Percentiles rank a stretch among this genome's conserved stretches.
Conservation (phyloP, 2,888 invertebrate species). For the Andrena dorsata region DNA sequence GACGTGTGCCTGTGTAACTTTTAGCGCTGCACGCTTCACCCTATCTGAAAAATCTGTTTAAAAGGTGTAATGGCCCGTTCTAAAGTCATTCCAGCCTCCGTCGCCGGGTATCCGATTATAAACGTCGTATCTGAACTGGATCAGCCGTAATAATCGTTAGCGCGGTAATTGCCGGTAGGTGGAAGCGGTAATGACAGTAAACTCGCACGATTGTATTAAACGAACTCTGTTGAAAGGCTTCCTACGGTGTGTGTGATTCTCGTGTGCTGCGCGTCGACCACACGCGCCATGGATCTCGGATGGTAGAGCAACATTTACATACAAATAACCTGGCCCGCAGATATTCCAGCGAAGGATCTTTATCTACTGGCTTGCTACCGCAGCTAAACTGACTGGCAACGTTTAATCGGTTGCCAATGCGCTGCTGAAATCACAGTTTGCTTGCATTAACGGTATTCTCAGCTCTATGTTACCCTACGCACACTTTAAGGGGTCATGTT, state of each 20-base stretch:
- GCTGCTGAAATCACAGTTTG: conserved; percentile 17
- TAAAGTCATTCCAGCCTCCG: conserved; percentile 40
- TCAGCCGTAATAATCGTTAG: conserved; percentile 69
- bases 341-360: conserved; percentile 72
- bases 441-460: background rate
- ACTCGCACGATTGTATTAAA: conserved; percentile 73
- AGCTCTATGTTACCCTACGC: background rate
- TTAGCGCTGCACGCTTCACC: conserved; percentile 8
- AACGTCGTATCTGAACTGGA: conserved; percentile 58
- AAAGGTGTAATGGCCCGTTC: conserved; percentile 26
- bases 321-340: conserved; percentile 77
- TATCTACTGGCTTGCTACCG: conserved; percentile 61
- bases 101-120: conserved; percentile 46
- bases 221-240: conserved; percentile 64
- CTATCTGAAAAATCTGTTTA: conserved; percentile 59
- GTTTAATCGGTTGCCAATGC: conserved; percentile 44
- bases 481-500: too few species aligned
- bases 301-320: conserved; percentile 76
- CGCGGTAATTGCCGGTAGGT: conserved; percentile 61
- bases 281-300: conserved; percentile 47
- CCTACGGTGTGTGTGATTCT: conserved; percentile 37
- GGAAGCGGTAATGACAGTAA: conserved; percentile 65
- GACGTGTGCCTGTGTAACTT: conserved; percentile 26
- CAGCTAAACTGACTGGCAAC: conserved; percentile 38
- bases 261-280: conserved; percentile 30